phyloP scores from a whole-genome alignment of 2,113 vertebrate genomes.

The Cacatua alba region DNA sequence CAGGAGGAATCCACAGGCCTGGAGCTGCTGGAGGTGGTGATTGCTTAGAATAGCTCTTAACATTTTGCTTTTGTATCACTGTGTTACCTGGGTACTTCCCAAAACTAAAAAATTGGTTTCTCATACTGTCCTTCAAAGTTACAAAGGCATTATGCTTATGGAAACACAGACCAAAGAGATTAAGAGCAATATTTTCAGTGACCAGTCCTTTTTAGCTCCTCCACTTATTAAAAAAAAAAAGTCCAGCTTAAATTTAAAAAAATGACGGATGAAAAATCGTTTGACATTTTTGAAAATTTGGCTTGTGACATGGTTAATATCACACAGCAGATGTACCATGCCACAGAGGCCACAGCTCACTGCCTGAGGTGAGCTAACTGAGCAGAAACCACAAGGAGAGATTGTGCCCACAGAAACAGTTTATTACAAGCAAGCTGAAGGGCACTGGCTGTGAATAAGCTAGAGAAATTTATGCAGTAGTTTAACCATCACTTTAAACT shows the following conservation, averaged over 20 bases:
- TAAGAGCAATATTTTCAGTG: not conserved
- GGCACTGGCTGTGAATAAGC: conserved; percentile 15
- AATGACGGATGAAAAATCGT: not conserved
- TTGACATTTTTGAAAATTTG: conserved; percentile 37
- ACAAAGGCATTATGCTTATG: not conserved
- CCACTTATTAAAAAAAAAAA: not conserved
- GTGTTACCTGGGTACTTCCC: not conserved
- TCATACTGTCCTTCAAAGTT: not conserved
- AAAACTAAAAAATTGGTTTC: not conserved
- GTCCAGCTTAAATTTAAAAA: not conserved
- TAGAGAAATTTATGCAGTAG: conserved; percentile 13
- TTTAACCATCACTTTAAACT: conserved; percentile 42
- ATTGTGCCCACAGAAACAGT: conserved; percentile 33
- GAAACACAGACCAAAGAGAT: not conserved
- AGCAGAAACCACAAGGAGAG: conserved; percentile 36
- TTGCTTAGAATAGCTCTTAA: not conserved
- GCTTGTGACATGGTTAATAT: conserved; percentile 22
- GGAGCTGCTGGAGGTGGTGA: not conserved
- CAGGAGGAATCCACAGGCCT: not conserved
- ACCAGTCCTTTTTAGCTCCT: not conserved
- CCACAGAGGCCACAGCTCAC: conserved; percentile 39
- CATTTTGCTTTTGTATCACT: not conserved
- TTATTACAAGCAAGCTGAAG: conserved; percentile 27
- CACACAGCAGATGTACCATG: conserved; percentile 27
- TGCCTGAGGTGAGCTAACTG: conserved; percentile 14